These are phyloP conservation scores for Terrapene triunguis DNA, from an alignment of 2,113 vertebrate species.

Conservation along the genomic window DNA sequence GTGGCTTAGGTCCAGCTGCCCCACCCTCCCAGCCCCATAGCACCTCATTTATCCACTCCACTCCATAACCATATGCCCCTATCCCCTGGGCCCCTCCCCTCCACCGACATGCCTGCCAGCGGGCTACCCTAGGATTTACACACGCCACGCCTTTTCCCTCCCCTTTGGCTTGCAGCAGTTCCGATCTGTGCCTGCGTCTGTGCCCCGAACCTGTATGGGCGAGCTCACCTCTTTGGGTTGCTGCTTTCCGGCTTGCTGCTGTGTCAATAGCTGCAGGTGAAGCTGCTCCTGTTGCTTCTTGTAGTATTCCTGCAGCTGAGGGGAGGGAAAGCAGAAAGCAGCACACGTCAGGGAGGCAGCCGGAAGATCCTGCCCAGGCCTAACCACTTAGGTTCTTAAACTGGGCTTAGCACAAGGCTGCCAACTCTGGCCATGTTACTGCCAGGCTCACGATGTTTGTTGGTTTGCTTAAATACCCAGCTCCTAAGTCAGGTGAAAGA, in stretches of 20 bases:
- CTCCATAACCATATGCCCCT: background rate
- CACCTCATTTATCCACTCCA: accelerated
- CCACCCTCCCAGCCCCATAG: background rate
- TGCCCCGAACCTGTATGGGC: background rate
- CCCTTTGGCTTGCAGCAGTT: background rate
- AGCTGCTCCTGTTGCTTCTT: conserved; percentile 99
- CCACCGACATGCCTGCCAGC: background rate
- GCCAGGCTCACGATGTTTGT: background rate
- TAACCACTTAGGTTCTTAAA: background rate
- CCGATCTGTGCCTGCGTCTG: background rate
- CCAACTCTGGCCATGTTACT: background rate
- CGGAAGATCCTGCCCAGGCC: accelerated
- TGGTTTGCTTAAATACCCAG: background rate
- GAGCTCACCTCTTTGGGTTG: conserved; percentile 96
- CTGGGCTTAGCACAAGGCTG: accelerated
- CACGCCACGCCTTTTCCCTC: background rate
- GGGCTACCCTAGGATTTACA: background rate
- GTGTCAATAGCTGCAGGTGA: conserved; percentile 96
- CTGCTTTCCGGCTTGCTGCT: conserved; percentile 93
- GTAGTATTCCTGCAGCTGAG: conserved; percentile 97
- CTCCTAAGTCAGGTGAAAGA: background rate
- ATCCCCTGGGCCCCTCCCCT: background rate
- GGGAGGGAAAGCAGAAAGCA: background rate
- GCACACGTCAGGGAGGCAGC: background rate
- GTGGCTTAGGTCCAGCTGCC: accelerated